phyloP scores from a whole-genome alignment of 2,797 vertebrate genomes.

The Sebastolobus alascanus region DNA sequence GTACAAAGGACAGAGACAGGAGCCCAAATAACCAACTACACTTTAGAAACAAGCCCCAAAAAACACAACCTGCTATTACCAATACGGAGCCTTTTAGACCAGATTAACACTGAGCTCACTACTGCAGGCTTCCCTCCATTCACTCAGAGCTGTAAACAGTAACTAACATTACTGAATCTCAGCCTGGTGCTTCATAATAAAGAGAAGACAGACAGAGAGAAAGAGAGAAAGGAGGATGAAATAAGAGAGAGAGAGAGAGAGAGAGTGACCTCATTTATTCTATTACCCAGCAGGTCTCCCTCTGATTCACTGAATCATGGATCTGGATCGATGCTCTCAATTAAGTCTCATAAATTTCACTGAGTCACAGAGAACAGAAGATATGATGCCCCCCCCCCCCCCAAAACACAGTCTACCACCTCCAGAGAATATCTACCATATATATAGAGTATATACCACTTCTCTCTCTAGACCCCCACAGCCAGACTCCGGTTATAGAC shows the following conservation, averaged over 20 bases:
- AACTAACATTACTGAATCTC: conserved; percentile 56
- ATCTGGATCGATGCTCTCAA: conserved; percentile 64
- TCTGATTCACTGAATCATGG: conserved; percentile 55
- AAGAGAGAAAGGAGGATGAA: background rate
- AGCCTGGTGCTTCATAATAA: conserved; percentile 51
- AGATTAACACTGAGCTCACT: no score
- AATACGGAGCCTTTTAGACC: no score
- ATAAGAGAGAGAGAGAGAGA: background rate
- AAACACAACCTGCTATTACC: no score
- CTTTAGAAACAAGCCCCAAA: no score
- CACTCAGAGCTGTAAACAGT: conserved; percentile 51
- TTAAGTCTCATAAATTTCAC: conserved; percentile 57
- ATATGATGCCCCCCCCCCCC: conserved; percentile 18
- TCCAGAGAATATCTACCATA: conserved; percentile 46
- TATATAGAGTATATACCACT: no score
- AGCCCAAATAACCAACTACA: no score
- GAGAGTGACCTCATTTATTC: conserved; percentile 61
- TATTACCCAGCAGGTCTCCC: conserved; percentile 61
- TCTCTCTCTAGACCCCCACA: conserved; percentile 40
- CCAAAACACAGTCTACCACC: conserved; percentile 28
- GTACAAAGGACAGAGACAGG: no score
- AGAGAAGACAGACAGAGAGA: conserved; percentile 21
- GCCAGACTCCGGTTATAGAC: conserved; percentile 36
- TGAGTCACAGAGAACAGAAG: conserved; percentile 40
- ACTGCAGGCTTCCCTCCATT: conserved; percentile 2